Conservation (phyloP, 2,113 vertebrate species). For the Spilogale gracilis region DNA sequence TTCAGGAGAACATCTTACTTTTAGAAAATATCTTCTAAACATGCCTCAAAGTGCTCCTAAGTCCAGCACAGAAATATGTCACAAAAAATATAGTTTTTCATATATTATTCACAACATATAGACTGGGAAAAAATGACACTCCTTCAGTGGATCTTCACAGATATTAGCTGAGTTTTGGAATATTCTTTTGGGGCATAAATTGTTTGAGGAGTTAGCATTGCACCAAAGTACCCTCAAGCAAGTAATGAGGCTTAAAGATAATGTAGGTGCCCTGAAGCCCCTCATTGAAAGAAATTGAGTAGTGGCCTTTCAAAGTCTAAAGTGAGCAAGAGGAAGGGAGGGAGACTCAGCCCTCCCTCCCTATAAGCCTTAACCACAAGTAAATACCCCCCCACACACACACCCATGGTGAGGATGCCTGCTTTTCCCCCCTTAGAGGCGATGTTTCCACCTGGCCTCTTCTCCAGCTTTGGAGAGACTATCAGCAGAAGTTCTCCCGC, state of each 20-base stretch:
- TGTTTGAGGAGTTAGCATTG: background rate
- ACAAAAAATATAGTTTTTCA: background rate
- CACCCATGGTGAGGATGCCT: rapidly evolving
- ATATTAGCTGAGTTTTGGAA: background rate
- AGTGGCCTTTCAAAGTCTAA: background rate
- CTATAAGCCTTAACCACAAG: background rate
- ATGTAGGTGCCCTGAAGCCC: no score
- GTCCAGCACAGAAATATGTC: background rate
- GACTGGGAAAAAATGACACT: background rate
- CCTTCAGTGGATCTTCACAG: background rate
- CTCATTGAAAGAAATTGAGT: background rate
- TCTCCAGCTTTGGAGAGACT: background rate
- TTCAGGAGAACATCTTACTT: background rate
- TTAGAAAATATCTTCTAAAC: background rate
- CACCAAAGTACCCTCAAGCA: background rate
- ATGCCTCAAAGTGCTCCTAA: background rate
- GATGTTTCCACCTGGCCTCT: no score
- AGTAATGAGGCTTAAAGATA: background rate
- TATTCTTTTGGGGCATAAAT: rapidly evolving
- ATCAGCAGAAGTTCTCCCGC: background rate
- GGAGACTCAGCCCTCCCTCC: background rate
- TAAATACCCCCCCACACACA: rapidly evolving
- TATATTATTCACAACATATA: background rate
- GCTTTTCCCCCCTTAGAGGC: background rate
- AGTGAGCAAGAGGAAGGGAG: rapidly evolving